phyloP scores from a whole-genome alignment of 2,888 invertebrate species.

The Neelides folsomi region DNA sequence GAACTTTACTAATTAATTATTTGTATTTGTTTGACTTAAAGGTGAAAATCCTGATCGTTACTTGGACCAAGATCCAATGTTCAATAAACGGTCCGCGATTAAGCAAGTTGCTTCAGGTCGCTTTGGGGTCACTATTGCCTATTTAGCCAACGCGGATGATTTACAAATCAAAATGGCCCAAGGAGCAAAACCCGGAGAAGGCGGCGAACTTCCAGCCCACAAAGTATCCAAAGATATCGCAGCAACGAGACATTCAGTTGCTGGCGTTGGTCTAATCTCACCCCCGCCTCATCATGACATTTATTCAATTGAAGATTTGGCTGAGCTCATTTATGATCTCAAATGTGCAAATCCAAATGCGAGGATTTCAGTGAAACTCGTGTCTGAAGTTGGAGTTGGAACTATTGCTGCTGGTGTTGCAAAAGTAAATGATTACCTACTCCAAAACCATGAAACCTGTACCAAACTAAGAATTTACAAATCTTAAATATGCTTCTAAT shows the following conservation, averaged over 20 bases:
- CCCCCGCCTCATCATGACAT: constrained; percentile 99
- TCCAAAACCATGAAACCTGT: constrained; percentile 10
- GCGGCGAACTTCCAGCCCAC: constrained; percentile 72
- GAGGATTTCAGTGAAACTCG: constrained; percentile 90
- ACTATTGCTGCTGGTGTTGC: constrained; percentile 98
- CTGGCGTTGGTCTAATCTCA: constrained; percentile 93
- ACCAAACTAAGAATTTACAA: constrained; percentile 4
- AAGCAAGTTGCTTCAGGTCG: constrained; percentile 98
- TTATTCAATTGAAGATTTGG: constrained; percentile 97
- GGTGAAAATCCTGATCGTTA: constrained; percentile 54
- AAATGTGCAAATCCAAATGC: constrained; percentile 94
- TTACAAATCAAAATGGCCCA: constrained; percentile 99
- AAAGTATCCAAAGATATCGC: constrained; percentile 91
- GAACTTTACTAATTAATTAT: background rate
- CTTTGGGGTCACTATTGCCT: constrained; percentile 84
- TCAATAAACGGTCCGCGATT: constrained; percentile 81
- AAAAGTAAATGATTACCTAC: constrained; percentile 50
- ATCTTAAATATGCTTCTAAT: constrained; percentile 2
- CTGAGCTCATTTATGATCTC: constrained; percentile 93
- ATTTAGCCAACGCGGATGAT: constrained; percentile 94
- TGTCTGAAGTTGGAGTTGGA: constrained; percentile 96
- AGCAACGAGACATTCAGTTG: constrained; percentile 82
- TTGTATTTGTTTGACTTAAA: constrained; percentile 13
- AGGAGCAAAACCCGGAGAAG: constrained; percentile 98
- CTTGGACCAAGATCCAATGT: constrained; percentile 61